Base-by-base conservation (phyloP, 1,140 invertebrate genomes). In the Hylyphantes graminicola region DNA sequence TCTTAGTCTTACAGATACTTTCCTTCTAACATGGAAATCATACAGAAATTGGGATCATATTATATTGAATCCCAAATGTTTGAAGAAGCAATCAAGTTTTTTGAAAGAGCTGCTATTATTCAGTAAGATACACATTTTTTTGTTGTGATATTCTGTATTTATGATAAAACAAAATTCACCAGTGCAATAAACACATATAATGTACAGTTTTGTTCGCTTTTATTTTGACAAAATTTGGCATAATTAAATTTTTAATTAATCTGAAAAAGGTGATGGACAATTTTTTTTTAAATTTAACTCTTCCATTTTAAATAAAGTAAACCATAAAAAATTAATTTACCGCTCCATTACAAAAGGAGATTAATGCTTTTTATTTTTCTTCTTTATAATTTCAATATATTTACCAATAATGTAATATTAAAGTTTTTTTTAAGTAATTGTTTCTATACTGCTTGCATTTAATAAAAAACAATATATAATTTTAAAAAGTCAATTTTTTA, bases 41-140 rank as follows among this genome's bases (percentile, higher is more conserved):
- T 98, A 81, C 95, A 97, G 88, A 98, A 96, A 93, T 91, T 98
- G 50, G 96, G 95, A 64, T 95, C 95, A 0, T 97, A 98, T 89
- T 97, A 96, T 88, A 94, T 97, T 78, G 95, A 97, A 87, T 93
- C 96, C 87, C 94, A 97, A 90, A 93, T 95, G 87, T 93, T 95
- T 61, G 97, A 98, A 89, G 97, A 97, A 90, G 96, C 97, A 7
- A 92, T 97, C 61, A 91, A 91, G 35, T 97, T 95, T 89, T 97
- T 97, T 89, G 94, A 97, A 89, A 93, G 94, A 88, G 96, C 96
- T 0, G 93, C 95, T 8, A 91, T 96, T n/a, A 93, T 97, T 87
- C 94, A 96, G 92, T 92, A 88, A 90, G 91, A 15, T 59, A 72
- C 12, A n/a, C n/a, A n/a, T n/a, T n/a, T 72, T 72, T 15, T 50